phyloP scores from a whole-genome alignment of 2,113 vertebrate species.

The Leucoraja erinaceus region DNA sequence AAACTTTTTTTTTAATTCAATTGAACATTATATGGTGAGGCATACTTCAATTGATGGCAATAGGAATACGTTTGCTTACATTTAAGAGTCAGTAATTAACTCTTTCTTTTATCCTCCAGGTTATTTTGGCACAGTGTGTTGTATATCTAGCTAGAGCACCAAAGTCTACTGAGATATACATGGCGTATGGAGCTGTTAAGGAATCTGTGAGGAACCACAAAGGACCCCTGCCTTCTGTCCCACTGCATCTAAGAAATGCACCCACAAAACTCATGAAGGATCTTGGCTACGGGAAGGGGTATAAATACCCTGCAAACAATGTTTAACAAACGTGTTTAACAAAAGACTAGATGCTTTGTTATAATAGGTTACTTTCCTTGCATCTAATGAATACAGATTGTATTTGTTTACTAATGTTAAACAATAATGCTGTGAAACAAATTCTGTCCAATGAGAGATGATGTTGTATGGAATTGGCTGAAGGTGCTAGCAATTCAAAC shows the following conservation, averaged over 20 bases:
- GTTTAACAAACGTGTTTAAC: conserved; percentile 41
- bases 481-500: too few relatives aligned
- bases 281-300: conserved; percentile 80
- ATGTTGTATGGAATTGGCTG: too few relatives aligned
- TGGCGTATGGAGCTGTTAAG: conserved; percentile 79
- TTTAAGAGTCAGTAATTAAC: neutral
- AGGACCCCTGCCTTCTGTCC: conserved; percentile 81
- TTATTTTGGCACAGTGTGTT: conserved; percentile 88
- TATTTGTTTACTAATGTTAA: neutral
- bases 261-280: conserved; percentile 86
- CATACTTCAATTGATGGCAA: neutral
- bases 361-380: neutral
- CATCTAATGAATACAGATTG: neutral
- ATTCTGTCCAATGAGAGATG: neutral
- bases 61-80: neutral
- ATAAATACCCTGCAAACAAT: conserved; percentile 79
- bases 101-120: conserved; percentile 56
- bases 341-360: neutral
- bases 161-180: conserved; percentile 81
- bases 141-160: conserved; percentile 83
- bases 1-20: too few relatives aligned
- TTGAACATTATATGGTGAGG: neutral
- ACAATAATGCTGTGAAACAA: neutral
- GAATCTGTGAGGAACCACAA: conserved; percentile 75
- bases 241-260: conserved; percentile 85